phyloP scores from a whole-genome alignment of 2,797 vertebrate species.

The Limnodromus scolopaceus region DNA sequence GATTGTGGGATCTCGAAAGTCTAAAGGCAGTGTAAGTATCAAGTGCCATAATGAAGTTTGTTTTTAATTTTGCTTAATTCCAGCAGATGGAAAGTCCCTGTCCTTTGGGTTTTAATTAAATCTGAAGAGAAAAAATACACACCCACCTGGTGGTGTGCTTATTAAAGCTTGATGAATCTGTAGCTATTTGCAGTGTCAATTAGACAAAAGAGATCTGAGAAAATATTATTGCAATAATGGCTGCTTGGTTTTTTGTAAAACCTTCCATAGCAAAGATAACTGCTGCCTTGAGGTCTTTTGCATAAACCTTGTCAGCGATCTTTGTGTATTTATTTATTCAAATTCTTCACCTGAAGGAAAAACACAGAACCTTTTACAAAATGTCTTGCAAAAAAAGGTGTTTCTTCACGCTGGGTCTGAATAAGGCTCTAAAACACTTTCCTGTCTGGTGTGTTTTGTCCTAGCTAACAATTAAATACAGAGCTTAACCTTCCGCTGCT shows the following conservation, averaged over 20 bases:
- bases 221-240: not conserved
- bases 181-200: not conserved
- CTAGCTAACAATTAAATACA: not conserved
- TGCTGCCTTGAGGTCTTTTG: not conserved
- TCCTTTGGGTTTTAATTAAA: constrained; percentile 66
- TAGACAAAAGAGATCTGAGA: not conserved
- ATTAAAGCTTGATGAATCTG: constrained; percentile 25
- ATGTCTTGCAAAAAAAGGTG: not conserved
- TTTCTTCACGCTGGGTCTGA: not conserved
- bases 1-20: constrained; percentile 86
- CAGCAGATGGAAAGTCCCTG: not conserved
- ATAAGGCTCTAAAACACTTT: not conserved
- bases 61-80: constrained; percentile 4
- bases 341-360: not conserved
- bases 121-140: not conserved
- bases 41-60: not conserved
- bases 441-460: not conserved
- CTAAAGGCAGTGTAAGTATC: constrained; percentile 92
- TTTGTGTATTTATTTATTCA: not conserved
- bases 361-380: not conserved
- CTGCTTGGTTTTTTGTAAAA: not conserved
- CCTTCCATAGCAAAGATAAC: not conserved
- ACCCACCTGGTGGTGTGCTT: not conserved
- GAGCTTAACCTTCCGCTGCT: not conserved
- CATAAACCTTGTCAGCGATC: not conserved